Evolutionary conservation across 2,888 invertebrate species (phyloP).

Genomic region (Cosmia pyralina): DNA sequence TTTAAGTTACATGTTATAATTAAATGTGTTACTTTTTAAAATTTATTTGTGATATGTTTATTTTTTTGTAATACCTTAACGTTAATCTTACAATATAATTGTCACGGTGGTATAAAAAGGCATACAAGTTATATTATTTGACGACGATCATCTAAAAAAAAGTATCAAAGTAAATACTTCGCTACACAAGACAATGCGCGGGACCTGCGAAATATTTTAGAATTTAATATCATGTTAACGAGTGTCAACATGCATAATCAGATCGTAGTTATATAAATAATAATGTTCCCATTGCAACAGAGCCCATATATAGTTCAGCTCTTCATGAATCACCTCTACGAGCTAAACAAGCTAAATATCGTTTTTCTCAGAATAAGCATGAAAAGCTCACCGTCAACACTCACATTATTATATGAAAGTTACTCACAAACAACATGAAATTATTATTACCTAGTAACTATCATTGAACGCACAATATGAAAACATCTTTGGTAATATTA

Average conservation of each 20-base stretch:
- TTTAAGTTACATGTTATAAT: slow-evolving; percentile 59
- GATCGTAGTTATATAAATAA: neutral
- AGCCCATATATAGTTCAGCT: neutral
- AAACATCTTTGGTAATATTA: slow-evolving; percentile 62
- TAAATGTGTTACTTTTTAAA: slow-evolving; percentile 63
- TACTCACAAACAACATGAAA: slow-evolving; percentile 17
- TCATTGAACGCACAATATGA: slow-evolving; percentile 39
- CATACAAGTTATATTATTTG: slow-evolving; percentile 58
- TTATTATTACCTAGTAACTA: slow-evolving; percentile 19
- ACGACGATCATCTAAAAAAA: slow-evolving; percentile 47
- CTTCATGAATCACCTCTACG: neutral
- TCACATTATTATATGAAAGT: slow-evolving; percentile 8
- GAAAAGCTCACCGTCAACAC: slow-evolving; percentile 2
- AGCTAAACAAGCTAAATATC: neutral
- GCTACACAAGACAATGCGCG: slow-evolving; percentile 7
- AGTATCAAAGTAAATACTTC: slow-evolving; percentile 8
- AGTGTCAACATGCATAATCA: neutral
- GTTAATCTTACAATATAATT: slow-evolving; percentile 64
- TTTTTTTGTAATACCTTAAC: slow-evolving; percentile 67
- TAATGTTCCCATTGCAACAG: neutral
- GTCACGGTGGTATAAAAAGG: slow-evolving; percentile 67
- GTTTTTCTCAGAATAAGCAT: neutral
- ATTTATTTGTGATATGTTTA: slow-evolving; percentile 71
- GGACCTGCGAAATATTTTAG: slow-evolving; percentile 6
- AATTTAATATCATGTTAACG: slow-evolving; percentile 10